Evolutionary conservation across 2,888 invertebrate species (phyloP).

Genomic region (Philonicus albiceps): DNA sequence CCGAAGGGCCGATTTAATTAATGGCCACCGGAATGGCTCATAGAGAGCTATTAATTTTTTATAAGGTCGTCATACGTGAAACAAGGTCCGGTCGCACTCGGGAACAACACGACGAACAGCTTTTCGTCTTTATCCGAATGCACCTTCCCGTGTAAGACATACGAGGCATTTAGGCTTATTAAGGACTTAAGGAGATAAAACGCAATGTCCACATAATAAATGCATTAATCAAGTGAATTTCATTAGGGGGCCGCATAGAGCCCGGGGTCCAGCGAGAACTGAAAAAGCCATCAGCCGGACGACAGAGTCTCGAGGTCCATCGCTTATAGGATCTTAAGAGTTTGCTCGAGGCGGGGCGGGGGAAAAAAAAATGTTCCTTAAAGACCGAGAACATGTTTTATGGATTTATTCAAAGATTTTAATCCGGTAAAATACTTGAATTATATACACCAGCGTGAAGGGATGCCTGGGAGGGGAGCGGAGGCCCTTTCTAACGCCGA

Average conservation of each 20-base stretch:
- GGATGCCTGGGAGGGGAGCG: neutral
- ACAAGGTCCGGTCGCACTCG: neutral
- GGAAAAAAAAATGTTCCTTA: constrained; percentile 30
- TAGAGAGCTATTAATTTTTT: constrained; percentile 37
- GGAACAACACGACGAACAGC: neutral
- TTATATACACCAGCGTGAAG: neutral
- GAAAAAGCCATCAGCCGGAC: constrained; percentile 29
- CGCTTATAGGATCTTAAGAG: neutral
- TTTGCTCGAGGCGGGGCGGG: too few relatives aligned
- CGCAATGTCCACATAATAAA: constrained; percentile 44
- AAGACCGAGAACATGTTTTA: constrained; percentile 44
- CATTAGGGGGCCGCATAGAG: constrained; percentile 23
- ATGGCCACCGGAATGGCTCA: constrained; percentile 30
- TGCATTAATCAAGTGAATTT: constrained; percentile 46
- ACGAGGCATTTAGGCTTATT: constrained; percentile 44
- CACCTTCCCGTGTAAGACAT: neutral
- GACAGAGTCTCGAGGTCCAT: neutral
- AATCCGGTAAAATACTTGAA: constrained; percentile 43
- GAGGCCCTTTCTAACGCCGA: neutral
- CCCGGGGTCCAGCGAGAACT: neutral
- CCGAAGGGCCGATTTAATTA: constrained; percentile 42
- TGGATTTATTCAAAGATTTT: constrained; percentile 45
- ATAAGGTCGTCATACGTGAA: constrained; percentile 28
- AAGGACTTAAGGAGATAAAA: constrained; percentile 45
- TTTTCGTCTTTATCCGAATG: constrained; percentile 8